Conservation (phyloP, 1,140 invertebrate species). For the Diachasmimorpha longicaudata region DNA sequence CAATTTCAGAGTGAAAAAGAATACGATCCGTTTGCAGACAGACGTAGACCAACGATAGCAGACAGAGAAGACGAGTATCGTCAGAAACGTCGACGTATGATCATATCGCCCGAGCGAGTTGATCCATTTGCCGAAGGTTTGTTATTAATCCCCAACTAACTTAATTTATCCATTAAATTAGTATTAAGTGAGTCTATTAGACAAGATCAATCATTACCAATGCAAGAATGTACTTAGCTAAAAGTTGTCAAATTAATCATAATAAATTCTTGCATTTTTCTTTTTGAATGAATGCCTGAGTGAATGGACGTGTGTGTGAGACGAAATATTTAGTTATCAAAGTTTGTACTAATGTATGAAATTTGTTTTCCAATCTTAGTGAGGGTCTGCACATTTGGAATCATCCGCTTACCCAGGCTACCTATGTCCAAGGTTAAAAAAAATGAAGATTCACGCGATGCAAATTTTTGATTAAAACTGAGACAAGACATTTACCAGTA, state of each 20-base stretch:
- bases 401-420: constrained; percentile 58
- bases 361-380: constrained; percentile 62
- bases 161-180: constrained; percentile 2
- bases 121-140: constrained; percentile 98
- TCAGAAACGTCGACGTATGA: constrained; percentile 83
- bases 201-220: neutral
- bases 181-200: constrained; percentile 7
- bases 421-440: constrained; percentile 57
- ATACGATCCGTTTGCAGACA: constrained; percentile 96
- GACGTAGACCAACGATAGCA: constrained; percentile 87
- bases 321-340: constrained; percentile 50
- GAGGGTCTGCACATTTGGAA: constrained; percentile 57
- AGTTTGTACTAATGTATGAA: constrained; percentile 58
- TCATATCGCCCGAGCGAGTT: constrained; percentile 94
- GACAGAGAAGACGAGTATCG: constrained; percentile 97
- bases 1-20: constrained; percentile 83
- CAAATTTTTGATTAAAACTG: constrained; percentile 29
- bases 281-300: neutral
- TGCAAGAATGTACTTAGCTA: neutral
- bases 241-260: neutral
- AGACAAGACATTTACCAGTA: neutral
- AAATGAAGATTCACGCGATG: constrained; percentile 32
- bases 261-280: constrained; percentile 1
- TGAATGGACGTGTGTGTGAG: neutral
- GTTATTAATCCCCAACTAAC: constrained; percentile 45